Evolutionary conservation across 2,797 vertebrate genomes (phyloP), one percentile per base, ranked within the genome.

Genomic region (Falco novaeseelandiae): DNA sequence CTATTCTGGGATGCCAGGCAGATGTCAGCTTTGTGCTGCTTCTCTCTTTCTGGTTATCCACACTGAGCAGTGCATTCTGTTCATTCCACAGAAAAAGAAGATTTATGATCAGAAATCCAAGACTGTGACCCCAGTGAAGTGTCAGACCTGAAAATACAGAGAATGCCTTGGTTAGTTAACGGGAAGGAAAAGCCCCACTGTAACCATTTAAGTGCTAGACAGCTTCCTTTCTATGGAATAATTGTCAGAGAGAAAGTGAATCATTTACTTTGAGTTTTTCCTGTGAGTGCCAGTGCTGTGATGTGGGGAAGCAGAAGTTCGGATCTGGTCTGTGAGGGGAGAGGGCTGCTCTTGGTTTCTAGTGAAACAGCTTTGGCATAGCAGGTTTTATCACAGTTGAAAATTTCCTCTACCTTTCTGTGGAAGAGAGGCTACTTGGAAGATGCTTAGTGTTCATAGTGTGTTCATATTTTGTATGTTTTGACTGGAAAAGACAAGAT

Each of bases 171-270:
- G 57, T 70, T 80, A 58, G 62, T 76, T 76, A 72, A 42, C 20
- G 51, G 55, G 69, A 81, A 89, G 61, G 82, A 69, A 84, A 61
- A 87, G 57, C 27, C 22, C 32, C 29, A n/a, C 52, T 3, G 10
- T 62, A 77, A 91, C 89, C 8, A 34, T 44, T 46, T 48, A 87
- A 72, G 54, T 42, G 42, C 63, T 81, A 67, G 67, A 52, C 70
- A 63, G 51, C 81, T 89, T 87, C 59, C 63, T 83, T 78, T 85
- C n/a, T 58, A 20, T 30, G 36, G 6, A 1, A 5, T 51, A 27
- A 38, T 89, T 90, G 87, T 94, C 74, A 51, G n/a, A 82, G 61
- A 79, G 48, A 89, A 89, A 83, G 44, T 78, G 83, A 88, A 70
- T 74, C 2, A 54, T 88, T 93, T 52, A 69, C 65, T 88, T 57